A percentile compares a stretch with the other conserved stretches of the same genome.
Conservation (phyloP, 2,888 invertebrate species). For the Amiota mariae region DNA sequence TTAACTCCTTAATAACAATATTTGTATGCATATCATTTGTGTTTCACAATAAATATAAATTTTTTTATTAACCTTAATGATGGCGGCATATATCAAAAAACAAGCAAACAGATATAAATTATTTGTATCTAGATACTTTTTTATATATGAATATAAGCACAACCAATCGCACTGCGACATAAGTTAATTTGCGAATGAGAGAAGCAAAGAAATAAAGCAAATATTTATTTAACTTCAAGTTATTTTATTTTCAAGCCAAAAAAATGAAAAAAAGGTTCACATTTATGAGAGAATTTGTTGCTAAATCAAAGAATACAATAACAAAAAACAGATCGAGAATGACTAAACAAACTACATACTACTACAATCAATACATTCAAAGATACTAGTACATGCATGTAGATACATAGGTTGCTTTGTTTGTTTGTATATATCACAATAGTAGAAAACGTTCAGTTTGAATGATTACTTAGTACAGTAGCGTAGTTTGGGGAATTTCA, state of each 20-base stretch:
- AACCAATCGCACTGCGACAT: constrained; percentile 18
- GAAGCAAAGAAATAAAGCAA: neutral
- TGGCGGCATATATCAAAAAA: no score
- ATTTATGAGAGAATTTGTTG: constrained; percentile 13
- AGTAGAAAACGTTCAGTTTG: neutral
- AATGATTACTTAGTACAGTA: neutral
- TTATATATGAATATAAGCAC: neutral
- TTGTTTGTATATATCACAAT: neutral
- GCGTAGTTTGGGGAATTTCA: neutral
- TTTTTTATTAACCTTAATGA: no score
- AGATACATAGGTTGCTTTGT: no score
- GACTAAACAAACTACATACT: neutral
- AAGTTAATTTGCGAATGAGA: constrained; percentile 21
- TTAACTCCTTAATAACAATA: no score
- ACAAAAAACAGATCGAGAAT: constrained; percentile 9
- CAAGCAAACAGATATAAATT: no score
- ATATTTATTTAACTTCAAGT: constrained; percentile 4
- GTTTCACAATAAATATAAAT: no score
- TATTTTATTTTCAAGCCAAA: neutral
- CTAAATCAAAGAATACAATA: neutral
- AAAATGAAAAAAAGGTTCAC: constrained; percentile 16
- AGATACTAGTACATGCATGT: neutral
- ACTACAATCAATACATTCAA: neutral
- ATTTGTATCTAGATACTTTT: no score
- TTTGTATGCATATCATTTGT: no score